Evolutionary conservation across 1,140 invertebrate species (phyloP), one percentile per base, ranked within the genome.

Genomic region (Globodera rostochiensis): DNA sequence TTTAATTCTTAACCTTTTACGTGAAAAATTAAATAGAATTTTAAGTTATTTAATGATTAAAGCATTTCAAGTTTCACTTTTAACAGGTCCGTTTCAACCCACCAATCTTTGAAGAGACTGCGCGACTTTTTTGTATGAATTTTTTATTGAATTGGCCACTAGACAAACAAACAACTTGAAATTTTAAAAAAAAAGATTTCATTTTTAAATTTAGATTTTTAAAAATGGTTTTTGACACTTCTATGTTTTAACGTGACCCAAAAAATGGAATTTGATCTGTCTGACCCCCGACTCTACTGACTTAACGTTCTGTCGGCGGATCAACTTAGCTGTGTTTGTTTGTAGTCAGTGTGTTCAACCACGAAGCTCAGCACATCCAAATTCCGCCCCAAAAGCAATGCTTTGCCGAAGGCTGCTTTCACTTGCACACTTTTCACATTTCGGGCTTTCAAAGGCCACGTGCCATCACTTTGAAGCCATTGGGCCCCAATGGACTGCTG

Each of bases 391-490:
- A 87, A 49, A 87, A 84, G 57, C 85, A 86, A 74, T 86, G 85
- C 69, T 86, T 86, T 85, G 81, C 64, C 25, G 85, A 86, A 84
- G 85, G 85, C 25, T 86, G 85, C 50, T 86, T 86, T 45, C n/a
- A 73, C n/a, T 57, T 87, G 11, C 79, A 86, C 64, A 82, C 67
- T 11, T 87, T 86, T 60, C 73, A 70, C 8, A 85, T 86, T 70
- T 74, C 86, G 15, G 71, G 74, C 46, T 86, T 87, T 73, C 78
- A 86, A 80, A 50, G 79, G 21, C 85, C 85, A 3, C 53, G 67
- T n/a, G 74, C 69, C 8, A 69, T 84, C 9, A 77, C 75, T 8
- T 25, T 80, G 57, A 74, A 57, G 6, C 84, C 84, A 47, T 60
- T 87, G 25, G 82, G 47, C 36, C 84, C 84, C 49, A 85, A 85